These are phyloP conservation scores for Taenioides sp. DNA, from an alignment of 2,797 vertebrate genomes.

Conservation along the genomic window DNA sequence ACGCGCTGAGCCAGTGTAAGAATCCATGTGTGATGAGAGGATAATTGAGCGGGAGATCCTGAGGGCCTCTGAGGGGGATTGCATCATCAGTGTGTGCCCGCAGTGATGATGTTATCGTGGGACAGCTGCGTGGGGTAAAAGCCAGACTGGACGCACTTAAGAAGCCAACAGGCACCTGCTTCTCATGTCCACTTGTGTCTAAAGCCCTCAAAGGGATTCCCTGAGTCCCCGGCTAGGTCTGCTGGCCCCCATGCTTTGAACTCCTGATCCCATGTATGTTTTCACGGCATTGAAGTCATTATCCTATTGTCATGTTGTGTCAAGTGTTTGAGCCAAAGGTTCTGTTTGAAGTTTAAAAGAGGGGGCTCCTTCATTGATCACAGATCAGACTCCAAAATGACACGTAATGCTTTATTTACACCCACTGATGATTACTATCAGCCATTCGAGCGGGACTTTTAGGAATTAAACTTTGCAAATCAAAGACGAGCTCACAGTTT, in stretches of 20 bases:
- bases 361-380: slow-evolving; percentile 36
- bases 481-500: slow-evolving; percentile 18
- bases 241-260: slow-evolving; percentile 57
- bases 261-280: slow-evolving; percentile 61
- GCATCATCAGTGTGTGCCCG: slow-evolving; percentile 66
- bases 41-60: slow-evolving; percentile 64
- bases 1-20: slow-evolving; percentile 40
- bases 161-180: slow-evolving; percentile 72
- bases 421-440: slow-evolving; percentile 28
- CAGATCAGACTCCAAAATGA: slow-evolving; percentile 33
- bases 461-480: slow-evolving; percentile 23
- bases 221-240: slow-evolving; percentile 61
- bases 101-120: slow-evolving; percentile 69
- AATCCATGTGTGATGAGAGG: slow-evolving; percentile 47
- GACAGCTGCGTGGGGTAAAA: slow-evolving; percentile 75
- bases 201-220: slow-evolving; percentile 77
- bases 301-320: slow-evolving; percentile 56
- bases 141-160: slow-evolving; percentile 46
- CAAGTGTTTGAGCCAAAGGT: slow-evolving; percentile 57
- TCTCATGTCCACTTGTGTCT: slow-evolving; percentile 63
- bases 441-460: slow-evolving; percentile 30
- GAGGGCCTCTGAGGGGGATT: slow-evolving; percentile 63
- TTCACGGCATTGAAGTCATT: slow-evolving; percentile 62
- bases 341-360: slow-evolving; percentile 63
- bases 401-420: slow-evolving; percentile 29